Evolutionary conservation across 1,140 invertebrate genomes (phyloP).

Genomic region (Fopius arisanus): DNA sequence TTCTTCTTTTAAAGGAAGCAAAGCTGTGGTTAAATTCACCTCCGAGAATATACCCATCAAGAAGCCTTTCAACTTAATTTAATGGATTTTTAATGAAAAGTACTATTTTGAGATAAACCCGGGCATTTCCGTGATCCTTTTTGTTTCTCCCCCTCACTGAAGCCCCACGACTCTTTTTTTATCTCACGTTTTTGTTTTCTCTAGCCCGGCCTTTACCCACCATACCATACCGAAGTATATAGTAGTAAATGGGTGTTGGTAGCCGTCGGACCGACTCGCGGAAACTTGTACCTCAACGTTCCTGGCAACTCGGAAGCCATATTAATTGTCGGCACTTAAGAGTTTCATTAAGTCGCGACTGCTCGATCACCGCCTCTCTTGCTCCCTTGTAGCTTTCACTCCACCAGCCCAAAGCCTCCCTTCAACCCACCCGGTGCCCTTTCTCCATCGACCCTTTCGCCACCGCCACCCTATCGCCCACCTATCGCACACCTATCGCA

Average conservation of each 20-base stretch:
- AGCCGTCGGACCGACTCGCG: conserved; percentile 11
- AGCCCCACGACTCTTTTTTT: neutral
- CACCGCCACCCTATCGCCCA: neutral
- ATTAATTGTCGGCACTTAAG: conserved; percentile 63
- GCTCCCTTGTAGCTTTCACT: neutral
- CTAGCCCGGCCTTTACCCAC: neutral
- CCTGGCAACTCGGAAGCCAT: conserved; percentile 51
- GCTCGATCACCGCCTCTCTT: conserved; percentile 59
- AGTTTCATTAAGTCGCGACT: conserved; percentile 63
- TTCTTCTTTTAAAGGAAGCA: no score
- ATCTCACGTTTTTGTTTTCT: conserved; percentile 4
- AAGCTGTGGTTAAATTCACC: no score
- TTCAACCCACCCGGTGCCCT: conserved; percentile 25
- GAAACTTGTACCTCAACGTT: conserved; percentile 43
- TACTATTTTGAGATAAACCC: neutral
- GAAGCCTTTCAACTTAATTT: neutral
- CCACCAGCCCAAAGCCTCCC: conserved; percentile 2
- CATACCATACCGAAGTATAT: neutral
- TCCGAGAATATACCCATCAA: neutral
- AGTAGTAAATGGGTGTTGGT: neutral
- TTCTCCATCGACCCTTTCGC: conserved; percentile 3
- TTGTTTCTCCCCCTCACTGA: neutral
- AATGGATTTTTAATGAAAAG: neutral
- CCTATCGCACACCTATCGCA: neutral
- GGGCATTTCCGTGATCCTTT: neutral